These are phyloP conservation scores for Tiaroga cobitis DNA, from an alignment of 2,797 vertebrate genomes.

Conservation along the genomic window DNA sequence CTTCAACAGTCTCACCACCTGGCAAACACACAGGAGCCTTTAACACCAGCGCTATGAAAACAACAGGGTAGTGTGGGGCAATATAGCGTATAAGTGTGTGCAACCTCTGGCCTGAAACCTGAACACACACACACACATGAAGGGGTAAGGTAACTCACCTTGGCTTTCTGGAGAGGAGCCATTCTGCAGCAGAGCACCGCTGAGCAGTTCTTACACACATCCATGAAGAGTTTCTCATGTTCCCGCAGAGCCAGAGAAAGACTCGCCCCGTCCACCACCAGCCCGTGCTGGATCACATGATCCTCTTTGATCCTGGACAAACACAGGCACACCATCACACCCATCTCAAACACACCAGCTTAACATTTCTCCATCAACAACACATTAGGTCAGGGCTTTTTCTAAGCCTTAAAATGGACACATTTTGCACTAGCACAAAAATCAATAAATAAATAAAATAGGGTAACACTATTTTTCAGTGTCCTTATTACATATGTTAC, in stretches of 20 bases:
- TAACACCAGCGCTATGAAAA: constrained; percentile 1
- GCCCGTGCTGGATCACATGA: constrained; percentile 94
- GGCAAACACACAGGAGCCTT: constrained; percentile 49
- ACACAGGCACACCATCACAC: background rate
- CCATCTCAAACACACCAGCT: background rate
- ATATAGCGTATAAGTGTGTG: constrained; percentile 9
- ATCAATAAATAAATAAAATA: background rate
- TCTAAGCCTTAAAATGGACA: background rate
- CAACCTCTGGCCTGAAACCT: constrained; percentile 17
- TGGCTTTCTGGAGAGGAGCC: constrained; percentile 97
- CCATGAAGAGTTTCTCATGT: constrained; percentile 98
- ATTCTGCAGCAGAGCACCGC: constrained; percentile 97
- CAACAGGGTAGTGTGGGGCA: constrained; percentile 6
- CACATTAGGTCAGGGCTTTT: no score
- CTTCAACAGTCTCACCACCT: constrained; percentile 96
- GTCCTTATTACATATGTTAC: no score
- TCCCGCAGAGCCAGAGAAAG: constrained; percentile 93
- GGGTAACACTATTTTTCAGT: no score
- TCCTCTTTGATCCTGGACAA: constrained; percentile 89
- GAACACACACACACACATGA: background rate
- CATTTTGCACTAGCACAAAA: background rate
- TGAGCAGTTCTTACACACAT: constrained; percentile 94
- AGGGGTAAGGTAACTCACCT: constrained; percentile 77
- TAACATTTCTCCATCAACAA: background rate
- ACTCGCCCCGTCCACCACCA: constrained; percentile 97